These are phyloP conservation scores for Phrynocephalus vlangalii DNA, from an alignment of 2,797 vertebrate genomes.

Conservation along the genomic window DNA sequence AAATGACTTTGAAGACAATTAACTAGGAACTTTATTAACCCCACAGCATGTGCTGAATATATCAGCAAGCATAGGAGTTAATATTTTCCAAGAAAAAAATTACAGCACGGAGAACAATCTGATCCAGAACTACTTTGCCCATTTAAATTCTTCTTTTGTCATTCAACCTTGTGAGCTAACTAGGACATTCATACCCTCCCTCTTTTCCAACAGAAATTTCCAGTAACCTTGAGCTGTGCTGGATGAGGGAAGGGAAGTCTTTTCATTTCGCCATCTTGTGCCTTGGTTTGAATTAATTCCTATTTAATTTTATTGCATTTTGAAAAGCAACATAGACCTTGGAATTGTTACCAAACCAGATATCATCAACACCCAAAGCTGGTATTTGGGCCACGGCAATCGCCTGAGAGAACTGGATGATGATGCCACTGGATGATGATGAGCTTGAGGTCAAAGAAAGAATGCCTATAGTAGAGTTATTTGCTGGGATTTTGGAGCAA, in stretches of 20 bases:
- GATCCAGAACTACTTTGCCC: neutral
- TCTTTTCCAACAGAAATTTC: neutral
- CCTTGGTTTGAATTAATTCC: neutral
- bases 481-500: no score
- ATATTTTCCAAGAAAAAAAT: neutral
- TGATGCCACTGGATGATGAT: no score
- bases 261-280: neutral
- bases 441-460: no score
- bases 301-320: neutral
- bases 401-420: no score
- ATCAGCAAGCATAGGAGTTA: neutral
- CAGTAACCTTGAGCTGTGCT: neutral
- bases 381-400: no score
- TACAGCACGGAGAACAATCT: neutral
- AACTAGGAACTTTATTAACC: neutral
- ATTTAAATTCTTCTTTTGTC: neutral
- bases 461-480: no score
- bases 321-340: neutral
- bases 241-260: no score
- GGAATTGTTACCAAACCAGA: no score
- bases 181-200: neutral
- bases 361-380: no score
- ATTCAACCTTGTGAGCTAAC: neutral
- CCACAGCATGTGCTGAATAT: neutral
- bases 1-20: neutral